Evolutionary conservation across 2,113 vertebrate species (phyloP).

Genomic region (Lontra canadensis): DNA sequence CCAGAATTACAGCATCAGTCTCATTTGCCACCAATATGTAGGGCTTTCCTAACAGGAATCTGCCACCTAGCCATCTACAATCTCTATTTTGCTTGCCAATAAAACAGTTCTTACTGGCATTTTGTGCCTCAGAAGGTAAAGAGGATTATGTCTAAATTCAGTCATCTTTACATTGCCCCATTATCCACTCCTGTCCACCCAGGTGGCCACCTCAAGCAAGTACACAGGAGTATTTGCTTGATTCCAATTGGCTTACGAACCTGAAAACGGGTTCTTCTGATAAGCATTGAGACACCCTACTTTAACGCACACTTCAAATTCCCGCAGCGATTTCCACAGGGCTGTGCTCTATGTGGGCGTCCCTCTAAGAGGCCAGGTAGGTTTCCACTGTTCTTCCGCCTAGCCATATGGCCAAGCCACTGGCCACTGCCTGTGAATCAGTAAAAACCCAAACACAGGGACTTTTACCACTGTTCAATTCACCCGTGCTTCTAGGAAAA

Average conservation of each 20-base stretch:
- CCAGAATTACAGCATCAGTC: neutral
- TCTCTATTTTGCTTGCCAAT: neutral
- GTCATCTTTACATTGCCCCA: neutral
- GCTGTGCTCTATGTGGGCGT: neutral
- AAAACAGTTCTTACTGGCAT: neutral
- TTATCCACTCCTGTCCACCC: neutral
- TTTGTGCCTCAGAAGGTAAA: neutral
- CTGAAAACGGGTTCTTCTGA: neutral
- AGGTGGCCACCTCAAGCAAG: neutral
- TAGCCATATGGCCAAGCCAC: neutral
- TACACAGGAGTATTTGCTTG: neutral
- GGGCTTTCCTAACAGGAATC: neutral
- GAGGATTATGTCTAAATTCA: neutral
- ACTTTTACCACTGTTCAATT: neutral
- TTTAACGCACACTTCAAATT: neutral
- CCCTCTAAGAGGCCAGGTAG: neutral
- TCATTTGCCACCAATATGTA: neutral
- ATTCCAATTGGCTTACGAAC: neutral
- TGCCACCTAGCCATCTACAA: neutral
- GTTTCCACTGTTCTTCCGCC: neutral
- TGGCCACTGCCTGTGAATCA: neutral
- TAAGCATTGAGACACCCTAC: neutral
- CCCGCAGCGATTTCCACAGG: neutral
- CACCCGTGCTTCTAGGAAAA: neutral
- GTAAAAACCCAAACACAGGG: neutral